phyloP scores from a whole-genome alignment of 2,797 vertebrate genomes.

The Trematomus bernacchii region DNA sequence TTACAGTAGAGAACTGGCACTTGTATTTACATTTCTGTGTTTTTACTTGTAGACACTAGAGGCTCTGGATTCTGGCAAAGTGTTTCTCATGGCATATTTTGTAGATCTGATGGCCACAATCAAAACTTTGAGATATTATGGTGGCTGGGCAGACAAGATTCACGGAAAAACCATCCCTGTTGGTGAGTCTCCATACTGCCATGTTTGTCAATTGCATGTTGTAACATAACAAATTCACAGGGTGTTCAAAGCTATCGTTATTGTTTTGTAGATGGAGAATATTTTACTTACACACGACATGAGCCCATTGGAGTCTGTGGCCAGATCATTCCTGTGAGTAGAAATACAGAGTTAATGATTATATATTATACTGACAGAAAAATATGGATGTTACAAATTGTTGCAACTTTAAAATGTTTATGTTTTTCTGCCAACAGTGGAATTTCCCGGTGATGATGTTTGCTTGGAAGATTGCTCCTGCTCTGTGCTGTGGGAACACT shows the following conservation, averaged over 20 bases:
- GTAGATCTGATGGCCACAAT: constrained; percentile 89
- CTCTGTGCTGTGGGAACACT: constrained; percentile 91
- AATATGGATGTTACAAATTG: not conserved
- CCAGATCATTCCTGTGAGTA: constrained; percentile 93
- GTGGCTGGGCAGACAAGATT: constrained; percentile 93
- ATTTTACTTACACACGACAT: constrained; percentile 90
- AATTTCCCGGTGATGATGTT: constrained; percentile 93
- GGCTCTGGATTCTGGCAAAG: constrained; percentile 88
- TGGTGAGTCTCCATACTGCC: constrained; percentile 79
- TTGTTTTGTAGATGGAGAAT: constrained; percentile 87
- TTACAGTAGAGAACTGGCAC: fast-evolving
- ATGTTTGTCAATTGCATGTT: not conserved
- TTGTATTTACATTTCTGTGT: not conserved
- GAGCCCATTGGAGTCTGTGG: constrained; percentile 93
- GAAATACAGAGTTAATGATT: not conserved
- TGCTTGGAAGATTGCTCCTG: constrained; percentile 91
- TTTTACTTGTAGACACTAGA: constrained; percentile 86
- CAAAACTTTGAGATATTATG: constrained; percentile 89
- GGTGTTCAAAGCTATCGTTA: constrained; percentile 9
- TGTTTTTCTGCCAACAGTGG: constrained; percentile 82
- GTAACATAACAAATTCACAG: not conserved
- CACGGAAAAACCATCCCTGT: constrained; percentile 90
- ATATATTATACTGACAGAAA: not conserved
- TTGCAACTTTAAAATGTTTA: not conserved
- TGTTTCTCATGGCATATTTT: constrained; percentile 87